Evolutionary conservation across 1,140 invertebrate genomes (phyloP), one percentile per base, ranked within the genome.

Genomic region (Pseudachorutes palmiensis): DNA sequence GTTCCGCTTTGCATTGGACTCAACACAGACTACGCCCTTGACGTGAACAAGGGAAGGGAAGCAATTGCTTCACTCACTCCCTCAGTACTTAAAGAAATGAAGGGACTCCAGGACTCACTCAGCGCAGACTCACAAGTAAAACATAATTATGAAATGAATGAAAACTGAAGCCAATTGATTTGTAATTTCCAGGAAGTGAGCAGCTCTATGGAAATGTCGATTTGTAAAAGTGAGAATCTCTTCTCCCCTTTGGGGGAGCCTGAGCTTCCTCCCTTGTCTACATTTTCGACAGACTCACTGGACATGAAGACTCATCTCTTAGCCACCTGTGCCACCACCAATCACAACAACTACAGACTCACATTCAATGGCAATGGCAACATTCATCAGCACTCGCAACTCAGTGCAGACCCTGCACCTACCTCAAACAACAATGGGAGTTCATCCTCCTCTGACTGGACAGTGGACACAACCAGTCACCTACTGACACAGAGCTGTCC

Each of bases 341-440:
- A 95, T 76, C 93, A 93, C 80, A 88, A 93, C 76, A 94, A 94
- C 79, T 95, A 95, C 77, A 95, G 91, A 62, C 93, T 95, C 75
- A 91, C 91, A 59, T 94, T 94, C 75, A 91, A 94, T 80, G 68
- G 68, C 5, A 58, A 61, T n/a, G n/a, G n/a, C 33, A 58, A 36
- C 22, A 9, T 64, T 3, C 91, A 89, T 48, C 49, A 66, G 63
- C 68, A 72, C n/a, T 61, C 62, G n/a, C 65, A 65, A 70, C 71
- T n/a, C 48, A n/a, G 12, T 45, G 59, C 22, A 67, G 29, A 14
- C 30, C 58, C 26, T 58, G 41, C 32, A 63, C 24, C 26, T 19
- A 63, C 33, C 24, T 24, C 19, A 19, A 48, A 48, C 51, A 60
- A 64, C 31, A 68, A 68, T 30, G 60, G 60, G 16, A 68, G 62